Percentiles rank a stretch among this genome's conserved stretches.
These are phyloP conservation scores for Apoderus coryli DNA, from an alignment of 2,888 invertebrate genomes.

Conservation along the genomic window DNA sequence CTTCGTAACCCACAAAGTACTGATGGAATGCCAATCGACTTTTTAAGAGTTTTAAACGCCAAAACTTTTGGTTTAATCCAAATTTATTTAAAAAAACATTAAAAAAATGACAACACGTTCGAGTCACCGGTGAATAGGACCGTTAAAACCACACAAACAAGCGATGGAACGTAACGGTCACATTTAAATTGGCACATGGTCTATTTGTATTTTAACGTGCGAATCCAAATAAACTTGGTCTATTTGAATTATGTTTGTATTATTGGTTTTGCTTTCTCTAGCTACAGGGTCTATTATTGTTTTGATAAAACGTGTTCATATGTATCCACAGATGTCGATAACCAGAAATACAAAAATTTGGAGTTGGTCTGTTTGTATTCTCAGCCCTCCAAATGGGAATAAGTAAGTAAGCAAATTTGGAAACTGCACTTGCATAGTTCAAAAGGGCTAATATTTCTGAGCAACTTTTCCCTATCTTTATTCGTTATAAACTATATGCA, in stretches of 20 bases:
- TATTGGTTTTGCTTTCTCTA: slow-evolving; percentile 2
- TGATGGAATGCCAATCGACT: no score
- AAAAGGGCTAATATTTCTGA: no score
- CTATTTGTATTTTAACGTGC: slow-evolving; percentile 1
- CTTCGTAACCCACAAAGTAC: no score
- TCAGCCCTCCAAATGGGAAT: slow-evolving; percentile 2
- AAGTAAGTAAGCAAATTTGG: no score
- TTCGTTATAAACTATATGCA: no score
- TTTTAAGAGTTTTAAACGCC: slow-evolving; percentile 2
- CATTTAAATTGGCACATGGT: not conserved
- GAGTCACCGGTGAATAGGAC: not conserved
- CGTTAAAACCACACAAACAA: slow-evolving; percentile 1
- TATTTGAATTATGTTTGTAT: slow-evolving; percentile 2
- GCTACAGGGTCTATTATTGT: not conserved
- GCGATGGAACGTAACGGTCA: slow-evolving; percentile 2
- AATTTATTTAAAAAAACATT: slow-evolving; percentile 1
- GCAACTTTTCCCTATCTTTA: no score
- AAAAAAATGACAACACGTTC: not conserved
- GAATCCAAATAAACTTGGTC: slow-evolving; percentile 3
- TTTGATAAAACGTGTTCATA: slow-evolving; percentile 2
- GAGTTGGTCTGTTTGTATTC: slow-evolving; percentile 2
- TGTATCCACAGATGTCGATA: no score
- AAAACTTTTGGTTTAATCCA: not conserved
- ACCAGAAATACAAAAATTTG: slow-evolving; percentile 1
- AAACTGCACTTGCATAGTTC: no score